Evolutionary conservation across 2,113 vertebrate species (phyloP), one percentile per base, ranked within the genome.

Genomic region (Lichenostomus cassidix): DNA sequence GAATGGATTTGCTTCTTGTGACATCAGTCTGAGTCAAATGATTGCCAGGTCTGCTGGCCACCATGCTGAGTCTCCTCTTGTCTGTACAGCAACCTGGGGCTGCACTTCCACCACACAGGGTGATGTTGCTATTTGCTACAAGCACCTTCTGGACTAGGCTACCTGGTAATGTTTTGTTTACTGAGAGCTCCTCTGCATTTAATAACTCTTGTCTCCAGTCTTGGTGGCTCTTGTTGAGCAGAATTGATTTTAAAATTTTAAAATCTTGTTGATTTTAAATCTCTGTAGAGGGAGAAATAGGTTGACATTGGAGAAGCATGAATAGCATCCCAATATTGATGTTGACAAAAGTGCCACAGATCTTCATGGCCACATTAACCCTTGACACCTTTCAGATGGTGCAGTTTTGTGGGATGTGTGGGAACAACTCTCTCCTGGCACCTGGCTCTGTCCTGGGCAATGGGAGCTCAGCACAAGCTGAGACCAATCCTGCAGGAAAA

Each of bases 251-350:
- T n/a, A n/a, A n/a, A n/a, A n/a, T n/a, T n/a, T n/a, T n/a, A n/a
- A n/a, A n/a, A n/a, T n/a, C n/a, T n/a, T n/a, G n/a, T n/a, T n/a
- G n/a, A 31, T 76, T 71, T 64, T 25, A 91, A 92, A 33, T 35
- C 68, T 16, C 46, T 63, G 2, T 10, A 75, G 29, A 44, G 35
- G 8, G 17, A 75, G 52, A 73, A 92, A 60, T 4, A 55, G 19
- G 7, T n/a, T 27, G 35, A 50, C 23, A n/a, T 44, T 0, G 2
- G 28, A 63, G 22, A 10, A 65, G 35, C 6, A 58, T 2, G 0
- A 79, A 62, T 1, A 35, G 10, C 46, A 74, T 20, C 41, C 39
- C 39, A 73, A 15, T 12, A n/a, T 18, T 47, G 9, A 27, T 29
- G 25, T 23, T 82, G 83, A 76, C 87, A 60, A 7, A 78, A 90